Evolutionary conservation across 2,888 invertebrate species (phyloP).

Genomic region (Andricus curvator): DNA sequence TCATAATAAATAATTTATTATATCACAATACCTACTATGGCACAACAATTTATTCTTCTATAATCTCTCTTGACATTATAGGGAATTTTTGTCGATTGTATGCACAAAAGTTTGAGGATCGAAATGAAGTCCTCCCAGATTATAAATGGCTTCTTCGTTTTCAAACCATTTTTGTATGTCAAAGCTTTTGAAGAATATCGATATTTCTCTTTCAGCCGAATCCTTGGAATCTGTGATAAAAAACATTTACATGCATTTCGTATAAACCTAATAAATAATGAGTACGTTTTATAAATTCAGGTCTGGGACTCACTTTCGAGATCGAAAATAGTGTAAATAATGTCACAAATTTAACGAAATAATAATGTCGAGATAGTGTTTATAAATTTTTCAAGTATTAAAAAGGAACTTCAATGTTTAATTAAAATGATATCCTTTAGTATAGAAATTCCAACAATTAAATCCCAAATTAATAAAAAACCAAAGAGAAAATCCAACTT

Average conservation of each 20-base stretch:
- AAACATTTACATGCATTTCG: slow-evolving; percentile 1
- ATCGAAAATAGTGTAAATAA: no score
- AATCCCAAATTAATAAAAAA: no score
- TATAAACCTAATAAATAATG: background rate
- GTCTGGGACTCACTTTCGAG: no score
- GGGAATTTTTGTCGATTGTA: slow-evolving; percentile 66
- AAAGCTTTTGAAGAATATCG: slow-evolving; percentile 92
- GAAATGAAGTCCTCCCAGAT: slow-evolving; percentile 79
- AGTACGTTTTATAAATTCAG: no score
- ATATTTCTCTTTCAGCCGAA: slow-evolving; percentile 88
- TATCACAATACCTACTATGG: background rate
- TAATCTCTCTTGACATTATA: background rate
- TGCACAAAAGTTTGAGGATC: slow-evolving; percentile 81
- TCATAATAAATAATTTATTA: background rate
- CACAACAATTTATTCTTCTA: slow-evolving; percentile 5
- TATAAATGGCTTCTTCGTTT: slow-evolving; percentile 79
- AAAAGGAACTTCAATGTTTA: no score
- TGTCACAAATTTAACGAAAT: no score
- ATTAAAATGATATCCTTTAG: no score
- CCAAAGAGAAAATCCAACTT: no score
- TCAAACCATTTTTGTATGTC: slow-evolving; percentile 83
- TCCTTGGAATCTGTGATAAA: slow-evolving; percentile 84
- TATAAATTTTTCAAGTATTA: no score
- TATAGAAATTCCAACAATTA: no score
- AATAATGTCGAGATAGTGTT: no score